These are phyloP conservation scores for Bombus pyrosoma DNA, from an alignment of 1,140 invertebrate genomes.

Conservation along the genomic window DNA sequence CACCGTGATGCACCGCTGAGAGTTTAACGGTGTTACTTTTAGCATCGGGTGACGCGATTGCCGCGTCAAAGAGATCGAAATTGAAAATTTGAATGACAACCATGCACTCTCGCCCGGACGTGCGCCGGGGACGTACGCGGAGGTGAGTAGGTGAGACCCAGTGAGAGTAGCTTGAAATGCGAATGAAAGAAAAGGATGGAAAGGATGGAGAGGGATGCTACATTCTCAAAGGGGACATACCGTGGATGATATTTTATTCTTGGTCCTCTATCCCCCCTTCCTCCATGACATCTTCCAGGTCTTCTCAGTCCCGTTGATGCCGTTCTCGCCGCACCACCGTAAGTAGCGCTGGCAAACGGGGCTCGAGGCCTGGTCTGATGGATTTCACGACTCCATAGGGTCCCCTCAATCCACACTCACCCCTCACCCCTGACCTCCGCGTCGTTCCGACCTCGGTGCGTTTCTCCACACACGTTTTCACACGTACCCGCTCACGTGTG, in stretches of 20 bases:
- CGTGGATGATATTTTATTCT: conserved; percentile 76
- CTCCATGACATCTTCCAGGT: conserved; percentile 62
- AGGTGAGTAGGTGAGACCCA: conserved; percentile 54
- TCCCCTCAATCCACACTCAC: conserved; percentile 75
- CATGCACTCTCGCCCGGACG: conserved; percentile 51
- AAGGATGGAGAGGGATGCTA: conserved; percentile 55
- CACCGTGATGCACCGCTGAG: background rate
- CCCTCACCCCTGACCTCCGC: conserved; percentile 60
- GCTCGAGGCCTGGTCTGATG: conserved; percentile 73
- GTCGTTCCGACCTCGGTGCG: conserved; percentile 55
- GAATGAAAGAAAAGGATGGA: conserved; percentile 47
- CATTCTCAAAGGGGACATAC: conserved; percentile 74
- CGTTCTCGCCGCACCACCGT: conserved; percentile 69
- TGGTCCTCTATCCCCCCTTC: conserved; percentile 43
- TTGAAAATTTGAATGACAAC: conserved; percentile 66
- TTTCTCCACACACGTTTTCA: conserved; percentile 63
- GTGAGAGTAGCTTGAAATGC: conserved; percentile 45
- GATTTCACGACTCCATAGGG: conserved; percentile 78
- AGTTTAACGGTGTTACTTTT: conserved; percentile 12
- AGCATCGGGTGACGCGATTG: background rate
- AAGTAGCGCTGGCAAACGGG: conserved; percentile 71
- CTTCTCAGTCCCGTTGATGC: conserved; percentile 67
- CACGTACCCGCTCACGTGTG: conserved; percentile 53
- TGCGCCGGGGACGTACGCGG: conserved; percentile 33
- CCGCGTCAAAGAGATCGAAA: conserved; percentile 53